Base-by-base conservation (phyloP, 2,888 invertebrate genomes). In the Pyrocoelia pectoralis region DNA sequence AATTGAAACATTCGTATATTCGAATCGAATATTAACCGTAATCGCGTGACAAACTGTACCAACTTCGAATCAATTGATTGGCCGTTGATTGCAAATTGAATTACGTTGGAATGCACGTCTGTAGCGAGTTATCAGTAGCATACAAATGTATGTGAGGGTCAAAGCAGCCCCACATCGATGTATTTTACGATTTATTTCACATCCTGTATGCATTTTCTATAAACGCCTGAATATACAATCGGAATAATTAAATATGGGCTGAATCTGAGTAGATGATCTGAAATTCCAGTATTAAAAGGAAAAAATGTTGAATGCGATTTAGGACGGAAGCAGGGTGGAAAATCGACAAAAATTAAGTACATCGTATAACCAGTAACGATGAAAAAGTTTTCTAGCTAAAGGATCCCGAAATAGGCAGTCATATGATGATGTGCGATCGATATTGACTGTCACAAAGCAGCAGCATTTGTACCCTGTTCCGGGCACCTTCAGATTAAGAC, bases 41-140 rank as follows among this genome's bases (percentile, higher is more conserved):
- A 56, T 61, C 57, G 54, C 73, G 71, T 68, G 71, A 71, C 70
- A 72, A 72, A 75, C 74, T 81, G 82, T 81, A 82, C 81, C 75
- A 80, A 83, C 82, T 82, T 81, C 82, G 80, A 82, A 83, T 83
- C 83, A 82, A 83, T 83, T 84, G 83, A 84, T 84, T 84, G 83
- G 83, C 82, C 82, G 84, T 83, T 84, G 84, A 84, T 84, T 84
- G 83, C 81, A 83, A 84, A 84, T 84, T 83, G 83, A 83, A 84
- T 84, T 84, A 84, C 81, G 81, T 78, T 77, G 80, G 81, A 83
- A 83, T 83, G 83, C 80, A 81, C 81, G 81, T 79, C 78, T 80
- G 80, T 79, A 77, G 69, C 70, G 62, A 59, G 72, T 70, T 75
- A 72, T 73, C 70, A 70, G 66, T 72, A 67, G 77, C 76, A 78